Percentiles rank a stretch among this genome's conserved stretches.
Evolutionary conservation across 2,888 invertebrate genomes (phyloP).

Genomic region (Hesperia comma): DNA sequence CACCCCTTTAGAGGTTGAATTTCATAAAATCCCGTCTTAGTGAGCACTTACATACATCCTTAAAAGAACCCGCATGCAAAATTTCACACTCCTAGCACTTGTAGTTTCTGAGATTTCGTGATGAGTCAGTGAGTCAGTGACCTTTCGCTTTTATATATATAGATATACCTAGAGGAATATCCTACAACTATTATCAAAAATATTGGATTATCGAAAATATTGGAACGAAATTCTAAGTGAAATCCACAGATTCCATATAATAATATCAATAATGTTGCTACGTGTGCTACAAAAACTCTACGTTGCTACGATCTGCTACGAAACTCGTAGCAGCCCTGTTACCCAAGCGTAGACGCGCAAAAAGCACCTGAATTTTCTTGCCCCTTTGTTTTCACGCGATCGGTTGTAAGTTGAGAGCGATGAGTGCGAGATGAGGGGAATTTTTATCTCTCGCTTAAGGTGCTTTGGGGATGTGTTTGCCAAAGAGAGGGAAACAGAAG

Average conservation of each 20-base stretch:
- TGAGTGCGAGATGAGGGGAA: conserved; percentile 37
- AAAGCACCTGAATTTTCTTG: conserved; percentile 36
- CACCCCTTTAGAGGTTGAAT: no score
- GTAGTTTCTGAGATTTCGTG: no score
- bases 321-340: conserved; percentile 20
- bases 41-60: no score
- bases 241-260: background rate
- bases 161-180: no score
- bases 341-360: conserved; percentile 35
- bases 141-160: no score
- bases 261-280: background rate
- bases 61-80: no score
- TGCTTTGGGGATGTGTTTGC: conserved; percentile 21
- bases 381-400: conserved; percentile 34
- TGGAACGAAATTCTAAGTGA: background rate
- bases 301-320: conserved; percentile 22
- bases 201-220: no score
- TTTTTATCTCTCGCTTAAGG: conserved; percentile 35
- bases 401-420: conserved; percentile 37
- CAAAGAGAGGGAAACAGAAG: background rate
- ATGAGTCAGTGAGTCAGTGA: no score
- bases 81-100: no score
- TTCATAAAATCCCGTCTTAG: no score
- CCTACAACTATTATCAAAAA: no score
- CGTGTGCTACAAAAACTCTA: conserved; percentile 1